Conservation (phyloP, 2,797 vertebrate species). For the Crocidura indochinensis region DNA sequence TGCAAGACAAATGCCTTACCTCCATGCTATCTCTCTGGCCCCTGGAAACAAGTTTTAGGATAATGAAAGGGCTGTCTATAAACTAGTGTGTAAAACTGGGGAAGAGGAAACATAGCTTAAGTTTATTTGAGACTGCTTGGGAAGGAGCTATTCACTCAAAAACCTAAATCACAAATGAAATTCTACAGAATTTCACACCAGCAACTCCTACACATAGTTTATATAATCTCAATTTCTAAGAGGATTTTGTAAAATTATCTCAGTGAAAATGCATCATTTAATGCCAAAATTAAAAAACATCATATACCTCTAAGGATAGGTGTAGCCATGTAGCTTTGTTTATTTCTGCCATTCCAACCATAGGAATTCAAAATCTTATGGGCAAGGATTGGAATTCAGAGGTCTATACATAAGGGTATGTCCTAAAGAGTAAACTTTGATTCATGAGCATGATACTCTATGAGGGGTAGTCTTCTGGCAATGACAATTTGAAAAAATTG, state of each 20-base stretch:
- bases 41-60: slow-evolving; percentile 36
- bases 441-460: slow-evolving; percentile 34
- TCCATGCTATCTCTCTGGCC: too few relatives aligned
- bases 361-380: background rate
- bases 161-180: background rate
- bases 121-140: background rate
- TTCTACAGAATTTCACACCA: background rate
- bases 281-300: slow-evolving; percentile 30
- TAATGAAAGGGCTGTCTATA: background rate
- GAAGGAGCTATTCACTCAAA: background rate
- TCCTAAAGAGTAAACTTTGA: background rate
- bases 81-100: background rate
- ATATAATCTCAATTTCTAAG: background rate
- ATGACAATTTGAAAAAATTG: background rate
- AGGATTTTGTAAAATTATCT: slow-evolving; percentile 16
- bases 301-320: slow-evolving; percentile 30
- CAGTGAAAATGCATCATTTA: background rate
- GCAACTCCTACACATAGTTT: background rate
- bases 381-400: background rate
- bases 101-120: background rate
- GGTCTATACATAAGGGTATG: background rate
- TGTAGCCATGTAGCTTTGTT: background rate
- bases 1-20: too few relatives aligned
- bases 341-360: background rate
- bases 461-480: background rate